Conservation (phyloP, 2,113 vertebrate genomes). For the Prunella fulvescens region DNA sequence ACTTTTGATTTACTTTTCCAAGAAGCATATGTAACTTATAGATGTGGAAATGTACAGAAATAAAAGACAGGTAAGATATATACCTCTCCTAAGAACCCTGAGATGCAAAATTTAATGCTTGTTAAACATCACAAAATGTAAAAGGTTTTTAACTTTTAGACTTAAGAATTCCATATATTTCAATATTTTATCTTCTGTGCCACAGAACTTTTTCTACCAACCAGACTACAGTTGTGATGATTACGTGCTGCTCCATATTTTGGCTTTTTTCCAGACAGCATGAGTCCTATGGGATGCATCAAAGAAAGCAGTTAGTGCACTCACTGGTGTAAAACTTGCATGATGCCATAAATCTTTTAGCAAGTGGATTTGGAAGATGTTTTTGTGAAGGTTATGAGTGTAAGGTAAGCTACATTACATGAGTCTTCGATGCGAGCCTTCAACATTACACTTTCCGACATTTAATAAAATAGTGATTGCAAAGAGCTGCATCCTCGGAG, state of each 20-base stretch:
- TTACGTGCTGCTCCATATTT: conserved; percentile 73
- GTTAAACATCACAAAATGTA: not conserved
- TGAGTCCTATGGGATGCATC: conserved; percentile 76
- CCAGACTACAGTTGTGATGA: not conserved
- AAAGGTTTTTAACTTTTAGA: not conserved
- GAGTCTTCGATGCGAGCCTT: conserved; percentile 22
- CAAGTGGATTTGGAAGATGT: conserved; percentile 75
- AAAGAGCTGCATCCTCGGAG: conserved; percentile 70
- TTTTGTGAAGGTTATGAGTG: conserved; percentile 73
- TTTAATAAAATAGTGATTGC: conserved; percentile 80
- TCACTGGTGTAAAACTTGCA: conserved; percentile 88
- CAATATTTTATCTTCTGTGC: conserved; percentile 26
- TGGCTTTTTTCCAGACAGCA: conserved; percentile 78
- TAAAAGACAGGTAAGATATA: not conserved
- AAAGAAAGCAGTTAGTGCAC: conserved; percentile 87
- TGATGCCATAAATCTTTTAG: conserved; percentile 91
- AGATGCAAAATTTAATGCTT: not conserved
- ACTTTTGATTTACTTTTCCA: not conserved
- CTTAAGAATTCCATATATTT: not conserved
- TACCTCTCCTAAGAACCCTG: not conserved
- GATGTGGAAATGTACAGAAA: not conserved
- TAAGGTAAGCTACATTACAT: conserved; percentile 70
- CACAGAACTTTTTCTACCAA: conserved; percentile 32
- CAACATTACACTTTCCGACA: conserved; percentile 70
- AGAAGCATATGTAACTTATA: not conserved